Evolutionary conservation across 2,797 vertebrate species (phyloP), one percentile per base, ranked within the genome.

Genomic region (Salmo trutta): DNA sequence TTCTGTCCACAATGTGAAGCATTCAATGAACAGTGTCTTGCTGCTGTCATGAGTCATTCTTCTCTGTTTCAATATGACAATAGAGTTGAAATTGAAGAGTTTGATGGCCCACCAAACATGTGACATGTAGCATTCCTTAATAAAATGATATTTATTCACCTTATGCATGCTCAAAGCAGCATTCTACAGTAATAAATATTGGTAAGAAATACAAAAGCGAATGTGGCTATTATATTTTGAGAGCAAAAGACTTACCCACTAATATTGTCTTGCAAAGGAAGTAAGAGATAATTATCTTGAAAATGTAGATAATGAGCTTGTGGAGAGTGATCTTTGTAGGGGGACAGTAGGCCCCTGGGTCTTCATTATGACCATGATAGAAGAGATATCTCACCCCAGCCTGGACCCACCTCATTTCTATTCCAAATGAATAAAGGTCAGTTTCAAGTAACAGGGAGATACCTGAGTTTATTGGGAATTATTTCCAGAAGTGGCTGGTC

Each of bases 321-420:
- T 56, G 53, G 19, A 56, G 53, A 17, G 19, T 56, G 4, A 56
- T 56, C 16, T 17, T 19, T 56, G 53, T 56, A 6, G 16, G 19
- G 19, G 53, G 16, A 8, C 16, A 7, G 1, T 33, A 36, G 12
- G 4, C 16, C 69, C 69, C 36, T 51, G 36, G 33, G 69, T 24
- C 69, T 71, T 71, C 69, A 47, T 71, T 51, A 71, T 47, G 36
- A 33, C 27, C 21, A n/a, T 47, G 33, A 70, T 51, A 21, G 69
- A 71, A 12, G 17, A 71, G 12, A 24, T 1, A 29, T 65, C 62
- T 65, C 62, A 65, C 8, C 24, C 21, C 21, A 29, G 7, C 5
- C 12, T 4, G 24, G 62, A 12, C 24, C 24, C 21, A 27, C 21
- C 62, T 27, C 10, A 27, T 65, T 65, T 15, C 15, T 65, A 27